phyloP scores from a whole-genome alignment of 2,797 vertebrate species.

The Hippocampus kuda region DNA sequence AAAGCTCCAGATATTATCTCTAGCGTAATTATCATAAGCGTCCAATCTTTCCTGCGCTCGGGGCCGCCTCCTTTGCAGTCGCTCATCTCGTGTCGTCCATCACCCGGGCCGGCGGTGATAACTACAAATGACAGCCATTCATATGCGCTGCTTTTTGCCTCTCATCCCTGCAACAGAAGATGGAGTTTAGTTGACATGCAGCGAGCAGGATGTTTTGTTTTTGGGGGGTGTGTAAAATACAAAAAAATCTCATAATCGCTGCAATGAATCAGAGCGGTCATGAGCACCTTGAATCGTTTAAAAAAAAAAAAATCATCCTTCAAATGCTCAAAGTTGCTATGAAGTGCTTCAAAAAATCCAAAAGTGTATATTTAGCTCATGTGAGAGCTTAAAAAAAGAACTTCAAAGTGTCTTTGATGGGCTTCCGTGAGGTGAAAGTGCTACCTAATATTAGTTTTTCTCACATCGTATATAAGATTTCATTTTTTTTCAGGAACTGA shows the following conservation, averaged over 20 bases:
- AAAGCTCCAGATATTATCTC: background rate
- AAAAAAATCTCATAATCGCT: background rate
- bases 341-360: background rate
- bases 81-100: constrained; percentile 1
- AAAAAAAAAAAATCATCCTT: background rate
- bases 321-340: background rate
- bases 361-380: background rate
- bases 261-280: background rate
- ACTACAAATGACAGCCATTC: constrained; percentile 2
- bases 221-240: background rate
- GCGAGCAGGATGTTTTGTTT: background rate
- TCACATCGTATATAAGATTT: background rate
- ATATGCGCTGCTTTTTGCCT: background rate
- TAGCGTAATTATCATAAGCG: background rate
- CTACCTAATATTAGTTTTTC: background rate
- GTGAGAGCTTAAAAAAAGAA: constrained; percentile 2
- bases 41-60: background rate
- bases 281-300: background rate
- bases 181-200: background rate
- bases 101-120: background rate
- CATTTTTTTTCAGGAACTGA: no score
- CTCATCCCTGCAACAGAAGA: background rate
- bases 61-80: background rate
- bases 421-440: background rate
- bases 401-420: background rate